Percentiles rank a stretch among this genome's conserved stretches.
Conservation (phyloP, 2,113 vertebrate species). For the Mirza zaza region DNA sequence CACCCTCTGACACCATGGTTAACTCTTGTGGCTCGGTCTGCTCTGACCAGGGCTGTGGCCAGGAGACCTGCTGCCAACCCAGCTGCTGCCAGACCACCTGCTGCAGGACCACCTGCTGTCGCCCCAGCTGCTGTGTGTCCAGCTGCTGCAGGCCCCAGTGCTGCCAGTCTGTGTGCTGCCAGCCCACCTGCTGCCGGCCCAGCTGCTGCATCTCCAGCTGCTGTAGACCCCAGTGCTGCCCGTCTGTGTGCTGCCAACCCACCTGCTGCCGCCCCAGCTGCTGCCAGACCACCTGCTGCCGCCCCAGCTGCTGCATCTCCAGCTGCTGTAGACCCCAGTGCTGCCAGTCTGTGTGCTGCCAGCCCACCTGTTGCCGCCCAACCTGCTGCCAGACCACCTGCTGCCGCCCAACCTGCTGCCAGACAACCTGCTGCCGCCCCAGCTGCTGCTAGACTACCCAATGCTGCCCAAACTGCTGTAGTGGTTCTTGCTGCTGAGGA, state of each 20-base stretch:
- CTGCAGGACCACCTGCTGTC: not conserved
- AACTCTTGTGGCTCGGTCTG: constrained; percentile 11
- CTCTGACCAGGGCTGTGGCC: constrained; percentile 36
- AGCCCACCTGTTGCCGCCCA: not conserved
- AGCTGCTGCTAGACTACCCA: not conserved
- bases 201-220: not conserved
- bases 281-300: not conserved
- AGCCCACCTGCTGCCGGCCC: not conserved
- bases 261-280: not conserved
- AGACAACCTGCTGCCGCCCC: not conserved
- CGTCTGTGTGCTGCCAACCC: not conserved
- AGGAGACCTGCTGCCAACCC: not conserved
- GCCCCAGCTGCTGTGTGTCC: not conserved
- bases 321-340: not conserved
- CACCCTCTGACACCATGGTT: not conserved
- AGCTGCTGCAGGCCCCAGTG: not conserved
- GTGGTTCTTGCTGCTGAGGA: not conserved
- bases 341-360: not conserved
- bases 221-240: not conserved
- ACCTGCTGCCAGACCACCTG: not conserved
- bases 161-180: not conserved
- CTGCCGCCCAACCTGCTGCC: not conserved
- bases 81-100: not conserved
- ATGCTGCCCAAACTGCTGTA: not conserved
- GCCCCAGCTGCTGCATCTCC: not conserved